phyloP scores from a whole-genome alignment of 2,888 invertebrate species.

The Pseudococcus longispinus region DNA sequence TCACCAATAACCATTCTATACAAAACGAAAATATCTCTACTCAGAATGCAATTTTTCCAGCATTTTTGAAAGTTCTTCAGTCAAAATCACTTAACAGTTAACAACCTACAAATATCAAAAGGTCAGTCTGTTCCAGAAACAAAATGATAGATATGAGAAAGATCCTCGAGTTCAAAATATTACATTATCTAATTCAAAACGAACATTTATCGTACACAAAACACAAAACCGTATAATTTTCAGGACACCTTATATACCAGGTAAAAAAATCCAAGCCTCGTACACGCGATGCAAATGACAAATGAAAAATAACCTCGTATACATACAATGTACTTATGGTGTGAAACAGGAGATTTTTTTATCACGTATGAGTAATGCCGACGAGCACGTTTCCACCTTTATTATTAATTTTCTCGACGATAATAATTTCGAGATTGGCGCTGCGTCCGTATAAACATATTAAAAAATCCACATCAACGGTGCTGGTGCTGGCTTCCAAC shows the following conservation, averaged over 20 bases:
- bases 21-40: no score
- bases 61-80: no score
- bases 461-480: slow-evolving; percentile 1
- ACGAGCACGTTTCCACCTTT: background rate
- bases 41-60: no score
- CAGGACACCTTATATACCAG: background rate
- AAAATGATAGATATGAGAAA: no score
- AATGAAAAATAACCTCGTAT: slow-evolving; percentile 1
- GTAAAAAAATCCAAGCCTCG: background rate
- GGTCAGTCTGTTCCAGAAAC: no score
- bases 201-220: background rate
- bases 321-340: slow-evolving; percentile 11
- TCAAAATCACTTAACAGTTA: no score
- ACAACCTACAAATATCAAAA: no score
- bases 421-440: background rate
- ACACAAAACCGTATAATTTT: background rate
- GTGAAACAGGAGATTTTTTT: background rate
- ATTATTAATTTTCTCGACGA: background rate
- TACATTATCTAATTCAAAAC: background rate
- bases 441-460: background rate
- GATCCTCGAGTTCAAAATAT: background rate
- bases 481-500: background rate
- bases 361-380: background rate
- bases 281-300: slow-evolving; percentile 5
- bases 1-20: no score